Evolutionary conservation across 2,888 invertebrate genomes (phyloP), one percentile per base, ranked within the genome.

Genomic region (Alentia gelatinosa): DNA sequence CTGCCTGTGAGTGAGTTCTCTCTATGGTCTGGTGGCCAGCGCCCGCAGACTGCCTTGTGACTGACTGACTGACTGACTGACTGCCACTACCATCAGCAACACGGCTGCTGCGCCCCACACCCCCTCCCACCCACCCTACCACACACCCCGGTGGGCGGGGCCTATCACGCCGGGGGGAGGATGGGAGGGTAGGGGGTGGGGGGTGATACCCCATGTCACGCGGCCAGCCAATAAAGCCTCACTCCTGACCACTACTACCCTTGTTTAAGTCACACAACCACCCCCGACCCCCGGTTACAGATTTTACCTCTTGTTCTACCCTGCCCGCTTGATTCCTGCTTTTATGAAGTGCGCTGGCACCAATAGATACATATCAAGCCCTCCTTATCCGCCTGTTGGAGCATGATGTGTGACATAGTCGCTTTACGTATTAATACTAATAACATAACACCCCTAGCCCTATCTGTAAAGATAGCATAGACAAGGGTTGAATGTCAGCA

Each of bases 51-150:
- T 79, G 86, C 47, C 3, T 39, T 26, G 47, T 9, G 30, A 30
- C 23, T 86, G 86, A 86, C 86, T 86, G 86, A 86, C 83, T 83
- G 86, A 86, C 86, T 86, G 86, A 86, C 83, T 83, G 39, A 23
- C 86, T 47, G 9, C 86, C 86, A 26, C 26, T 47, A 40, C 30
- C 86, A 86, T 50, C 86, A 79, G 79, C 79, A 79, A 19, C 79
- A 35, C 37, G 35, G 79, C 37, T 79, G 7, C 79, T 1, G 47
- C 47, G 9, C 23, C 83, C 37, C 23, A 12, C 33, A 23, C 83
- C 83, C 42, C 83, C 83, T 35, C 83, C 83, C 42, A 3, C 83
- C 42, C 83, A 1, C 39, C 35, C 83, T 19, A 37, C 39, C 12
- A 4, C 37, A 19, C 83, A 1, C 26, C n/a, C 30, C 33, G 33